phyloP scores from a whole-genome alignment of 2,797 vertebrate species.

The Sebastes vulpes region DNA sequence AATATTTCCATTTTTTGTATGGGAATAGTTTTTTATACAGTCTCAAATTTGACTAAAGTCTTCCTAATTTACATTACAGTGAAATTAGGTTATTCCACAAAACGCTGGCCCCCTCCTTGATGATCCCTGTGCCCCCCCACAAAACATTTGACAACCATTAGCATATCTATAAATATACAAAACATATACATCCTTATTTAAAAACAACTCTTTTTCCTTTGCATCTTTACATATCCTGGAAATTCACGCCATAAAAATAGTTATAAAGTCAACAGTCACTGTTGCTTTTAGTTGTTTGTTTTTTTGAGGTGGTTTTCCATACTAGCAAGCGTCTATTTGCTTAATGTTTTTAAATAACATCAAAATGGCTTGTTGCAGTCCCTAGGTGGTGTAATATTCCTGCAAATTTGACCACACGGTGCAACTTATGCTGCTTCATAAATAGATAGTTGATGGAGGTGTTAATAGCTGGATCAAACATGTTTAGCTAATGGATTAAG shows the following conservation, averaged over 20 bases:
- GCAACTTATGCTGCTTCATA: background rate
- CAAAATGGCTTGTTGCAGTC: constrained; percentile 13
- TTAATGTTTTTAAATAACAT: constrained; percentile 32
- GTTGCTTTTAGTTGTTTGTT: constrained; percentile 44
- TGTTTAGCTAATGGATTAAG: constrained; percentile 66
- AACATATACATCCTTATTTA: background rate
- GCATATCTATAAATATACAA: background rate
- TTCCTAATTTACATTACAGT: background rate
- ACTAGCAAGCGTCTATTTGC: constrained; percentile 34
- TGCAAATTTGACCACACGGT: background rate
- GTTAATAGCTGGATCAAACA: constrained; percentile 64
- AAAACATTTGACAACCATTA: background rate
- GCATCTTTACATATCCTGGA: constrained; percentile 20
- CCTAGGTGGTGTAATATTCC: constrained; percentile 5
- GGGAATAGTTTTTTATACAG: background rate
- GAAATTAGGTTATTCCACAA: background rate
- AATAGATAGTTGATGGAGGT: constrained; percentile 51
- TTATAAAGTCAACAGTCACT: constrained; percentile 38
- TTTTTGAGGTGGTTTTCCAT: constrained; percentile 26
- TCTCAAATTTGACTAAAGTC: background rate
- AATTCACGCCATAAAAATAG: constrained; percentile 50
- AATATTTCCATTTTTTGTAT: too few species aligned
- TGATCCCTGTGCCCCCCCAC: too few species aligned
- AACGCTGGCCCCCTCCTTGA: background rate
- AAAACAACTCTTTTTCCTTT: constrained; percentile 1